phyloP scores from a whole-genome alignment of 2,113 vertebrate genomes.

The Struthio camelus region DNA sequence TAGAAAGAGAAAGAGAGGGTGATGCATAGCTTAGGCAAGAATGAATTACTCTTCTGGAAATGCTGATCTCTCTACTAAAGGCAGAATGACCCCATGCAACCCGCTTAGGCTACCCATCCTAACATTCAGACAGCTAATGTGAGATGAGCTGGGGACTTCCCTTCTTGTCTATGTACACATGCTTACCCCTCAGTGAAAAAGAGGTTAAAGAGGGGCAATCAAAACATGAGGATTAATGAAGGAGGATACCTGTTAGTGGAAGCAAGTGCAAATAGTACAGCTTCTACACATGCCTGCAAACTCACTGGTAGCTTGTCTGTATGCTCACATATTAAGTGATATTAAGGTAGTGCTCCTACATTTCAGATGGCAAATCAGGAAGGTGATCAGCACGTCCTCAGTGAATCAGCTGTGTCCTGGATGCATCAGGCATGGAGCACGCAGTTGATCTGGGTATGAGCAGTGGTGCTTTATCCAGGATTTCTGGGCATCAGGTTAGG shows the following conservation, averaged over 20 bases:
- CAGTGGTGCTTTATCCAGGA: not conserved
- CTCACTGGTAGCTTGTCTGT: not conserved
- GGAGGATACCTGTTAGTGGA: not conserved
- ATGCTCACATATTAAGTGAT: not conserved
- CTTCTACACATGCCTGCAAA: not conserved
- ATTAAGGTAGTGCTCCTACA: not conserved
- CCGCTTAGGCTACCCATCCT: not conserved
- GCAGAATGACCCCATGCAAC: not conserved
- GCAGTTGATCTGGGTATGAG: not conserved
- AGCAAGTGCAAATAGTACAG: not conserved
- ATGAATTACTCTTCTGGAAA: not conserved
- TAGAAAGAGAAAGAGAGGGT: not conserved
- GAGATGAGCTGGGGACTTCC: not conserved
- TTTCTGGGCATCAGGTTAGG: not conserved
- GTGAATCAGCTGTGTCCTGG: not conserved
- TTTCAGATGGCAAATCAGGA: not conserved
- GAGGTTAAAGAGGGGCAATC: not conserved
- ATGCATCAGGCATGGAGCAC: not conserved
- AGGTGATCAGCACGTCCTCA: not conserved
- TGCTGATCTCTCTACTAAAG: not conserved
- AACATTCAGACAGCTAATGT: rapidly evolving
- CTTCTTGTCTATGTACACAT: not conserved
- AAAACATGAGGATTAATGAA: not conserved
- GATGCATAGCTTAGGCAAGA: not conserved
- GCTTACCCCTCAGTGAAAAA: not conserved